Evolutionary conservation across 2,888 invertebrate species (phyloP).

Genomic region (Cyclophora punctaria): DNA sequence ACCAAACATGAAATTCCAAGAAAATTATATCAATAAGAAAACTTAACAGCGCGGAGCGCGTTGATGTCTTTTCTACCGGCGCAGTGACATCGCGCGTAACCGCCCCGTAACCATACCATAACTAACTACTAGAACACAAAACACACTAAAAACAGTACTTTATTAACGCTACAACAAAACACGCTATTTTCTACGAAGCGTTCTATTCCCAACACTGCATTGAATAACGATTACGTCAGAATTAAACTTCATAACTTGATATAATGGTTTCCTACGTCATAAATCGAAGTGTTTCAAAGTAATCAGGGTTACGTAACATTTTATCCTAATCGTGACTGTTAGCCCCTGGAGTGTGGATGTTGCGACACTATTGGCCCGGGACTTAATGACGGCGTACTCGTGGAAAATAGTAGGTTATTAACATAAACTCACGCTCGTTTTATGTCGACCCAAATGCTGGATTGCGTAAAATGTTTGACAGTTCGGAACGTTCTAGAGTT

Average conservation of each 20-base stretch:
- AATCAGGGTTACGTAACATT: constrained; percentile 49
- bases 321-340: constrained; percentile 59
- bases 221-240: constrained; percentile 7
- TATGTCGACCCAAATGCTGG: constrained; percentile 43
- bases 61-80: constrained; percentile 15
- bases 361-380: constrained; percentile 21
- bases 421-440: constrained; percentile 61
- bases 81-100: too few species aligned
- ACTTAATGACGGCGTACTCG: constrained; percentile 55
- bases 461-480: constrained; percentile 40
- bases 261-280: constrained; percentile 41
- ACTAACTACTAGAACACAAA: too few species aligned
- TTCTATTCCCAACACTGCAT: constrained; percentile 5
- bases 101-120: too few species aligned
- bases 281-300: constrained; percentile 51
- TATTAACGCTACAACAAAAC: too few species aligned
- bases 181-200: too few species aligned
- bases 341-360: constrained; percentile 13
- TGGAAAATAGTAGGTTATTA: constrained; percentile 53
- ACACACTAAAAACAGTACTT: too few species aligned
- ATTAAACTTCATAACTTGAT: constrained; percentile 9
- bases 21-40: too few species aligned
- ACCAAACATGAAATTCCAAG: too few species aligned
- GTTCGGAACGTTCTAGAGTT: constrained; percentile 8
- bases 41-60: constrained; percentile 1